Evolutionary conservation across 2,113 vertebrate genomes (phyloP).

Genomic region (Hemicordylus capensis): DNA sequence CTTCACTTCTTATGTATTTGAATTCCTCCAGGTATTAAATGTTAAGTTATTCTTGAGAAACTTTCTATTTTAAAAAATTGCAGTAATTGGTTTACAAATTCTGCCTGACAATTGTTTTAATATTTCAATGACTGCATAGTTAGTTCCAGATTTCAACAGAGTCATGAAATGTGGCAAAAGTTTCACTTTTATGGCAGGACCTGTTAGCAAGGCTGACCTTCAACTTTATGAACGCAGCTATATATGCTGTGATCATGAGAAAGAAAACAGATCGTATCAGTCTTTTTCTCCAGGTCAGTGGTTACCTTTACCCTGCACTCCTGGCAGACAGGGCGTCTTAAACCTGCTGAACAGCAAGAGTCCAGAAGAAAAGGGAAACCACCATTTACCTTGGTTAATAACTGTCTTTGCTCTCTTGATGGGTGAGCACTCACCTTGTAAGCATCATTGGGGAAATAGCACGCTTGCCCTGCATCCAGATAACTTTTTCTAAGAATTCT

Average conservation of each 20-base stretch:
- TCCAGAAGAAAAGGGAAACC: background rate
- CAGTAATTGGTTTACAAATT: constrained; percentile 3
- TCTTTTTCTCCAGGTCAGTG: background rate
- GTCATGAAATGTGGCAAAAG: background rate
- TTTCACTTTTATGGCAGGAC: background rate
- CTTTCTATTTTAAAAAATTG: rapidly evolving
- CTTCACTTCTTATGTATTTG: constrained; percentile 7
- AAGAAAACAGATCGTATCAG: background rate
- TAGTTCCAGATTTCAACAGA: background rate
- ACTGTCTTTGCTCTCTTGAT: background rate
- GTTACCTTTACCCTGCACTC: background rate
- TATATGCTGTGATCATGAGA: background rate
- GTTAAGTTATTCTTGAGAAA: background rate
- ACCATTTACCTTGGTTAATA: no score
- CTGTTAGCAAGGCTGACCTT: background rate
- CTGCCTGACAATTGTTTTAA: background rate
- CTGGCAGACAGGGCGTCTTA: background rate
- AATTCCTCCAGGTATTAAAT: background rate
- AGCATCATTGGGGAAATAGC: background rate
- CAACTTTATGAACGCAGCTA: background rate
- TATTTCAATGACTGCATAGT: background rate
- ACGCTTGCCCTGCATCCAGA: background rate
- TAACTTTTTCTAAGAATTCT: background rate
- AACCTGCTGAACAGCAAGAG: background rate
- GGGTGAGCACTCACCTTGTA: background rate